Evolutionary conservation across 2,113 vertebrate genomes (phyloP), one percentile per base, ranked within the genome.

Genomic region (Pterocles gutturalis): DNA sequence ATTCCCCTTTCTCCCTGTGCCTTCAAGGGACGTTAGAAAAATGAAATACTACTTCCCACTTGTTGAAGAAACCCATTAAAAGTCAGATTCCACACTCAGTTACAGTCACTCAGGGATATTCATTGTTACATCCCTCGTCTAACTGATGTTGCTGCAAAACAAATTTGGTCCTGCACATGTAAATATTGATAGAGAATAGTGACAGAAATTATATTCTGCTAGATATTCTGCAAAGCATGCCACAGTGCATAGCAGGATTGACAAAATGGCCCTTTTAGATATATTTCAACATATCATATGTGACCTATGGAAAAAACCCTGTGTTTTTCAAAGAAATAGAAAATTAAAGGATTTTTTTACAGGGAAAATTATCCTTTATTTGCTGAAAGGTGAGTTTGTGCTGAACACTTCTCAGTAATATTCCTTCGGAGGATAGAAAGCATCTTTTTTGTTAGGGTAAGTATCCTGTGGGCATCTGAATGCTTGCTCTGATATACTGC

Each of bases 251-350:
- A 19, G 8, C 1, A 0, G 16, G 14, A 29, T 17, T 58, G 28
- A 72, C 48, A 73, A 86, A 86, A 75, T 4, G 7, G 11, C 14
- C 12, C 71, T 48, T 90, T 43, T 34, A 9, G 20, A 29, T 29
- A 7, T 36, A 45, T 69, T 58, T 78, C 24, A 51, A 24, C 10
- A 28, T 29, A 16, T 15, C 53, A 61, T 29, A 84, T 1, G n/a
- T 0, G 7, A n/a, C 0, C 6, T 22, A 54, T 46, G 17, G 57
- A 46, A 29, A 26, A 64, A 17, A 0, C 0, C 1, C 2, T 16
- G 7, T 14, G 6, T 34, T 85, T 76, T 71, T 16, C 25, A 72
- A 58, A 36, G 31, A 72, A 76, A 80, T 13, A 60, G 38, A 75
- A 82, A 49, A 55, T 5, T 13, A n/a, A 61, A 86, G 11, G 5